Conservation (phyloP, 2,797 vertebrate genomes). For the Enteromius treurensis region DNA sequence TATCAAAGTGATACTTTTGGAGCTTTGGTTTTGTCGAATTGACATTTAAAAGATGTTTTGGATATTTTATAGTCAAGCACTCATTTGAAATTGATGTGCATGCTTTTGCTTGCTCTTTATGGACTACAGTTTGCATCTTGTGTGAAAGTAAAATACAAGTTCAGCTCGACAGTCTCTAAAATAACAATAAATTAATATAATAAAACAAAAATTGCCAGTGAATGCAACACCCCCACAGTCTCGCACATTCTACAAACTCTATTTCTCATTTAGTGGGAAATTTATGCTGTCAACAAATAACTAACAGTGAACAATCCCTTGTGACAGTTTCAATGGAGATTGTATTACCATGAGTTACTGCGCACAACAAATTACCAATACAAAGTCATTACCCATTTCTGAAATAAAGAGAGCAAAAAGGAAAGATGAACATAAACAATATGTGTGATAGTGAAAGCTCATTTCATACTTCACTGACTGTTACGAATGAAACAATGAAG, state of each 20-base stretch:
- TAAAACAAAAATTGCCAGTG: neutral
- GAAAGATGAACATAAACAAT: slow-evolving; percentile 45
- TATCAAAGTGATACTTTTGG: too few relatives aligned
- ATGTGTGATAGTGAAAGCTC: slow-evolving; percentile 52
- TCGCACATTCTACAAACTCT: neutral
- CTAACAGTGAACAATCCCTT: slow-evolving; percentile 23
- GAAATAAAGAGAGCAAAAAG: slow-evolving; percentile 36
- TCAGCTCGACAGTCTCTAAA: neutral
- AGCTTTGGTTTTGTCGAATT: too few relatives aligned
- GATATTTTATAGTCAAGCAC: neutral
- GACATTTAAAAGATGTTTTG: too few relatives aligned
- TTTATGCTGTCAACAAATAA: slow-evolving; percentile 22
- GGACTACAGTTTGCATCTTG: neutral
- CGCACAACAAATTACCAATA: slow-evolving; percentile 44
- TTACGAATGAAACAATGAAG: slow-evolving; percentile 59
- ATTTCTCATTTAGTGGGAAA: slow-evolving; percentile 6
- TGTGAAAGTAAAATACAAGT: neutral
- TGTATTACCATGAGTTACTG: slow-evolving; percentile 44
- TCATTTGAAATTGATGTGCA: neutral
- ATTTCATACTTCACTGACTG: slow-evolving; percentile 63
- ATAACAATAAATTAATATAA: neutral
- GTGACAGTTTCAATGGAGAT: slow-evolving; percentile 34
- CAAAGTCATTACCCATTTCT: slow-evolving; percentile 46
- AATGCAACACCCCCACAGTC: neutral
- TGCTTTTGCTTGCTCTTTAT: neutral